Conservation (phyloP, 1,140 invertebrate genomes). For the Diorhabda carinulata region DNA sequence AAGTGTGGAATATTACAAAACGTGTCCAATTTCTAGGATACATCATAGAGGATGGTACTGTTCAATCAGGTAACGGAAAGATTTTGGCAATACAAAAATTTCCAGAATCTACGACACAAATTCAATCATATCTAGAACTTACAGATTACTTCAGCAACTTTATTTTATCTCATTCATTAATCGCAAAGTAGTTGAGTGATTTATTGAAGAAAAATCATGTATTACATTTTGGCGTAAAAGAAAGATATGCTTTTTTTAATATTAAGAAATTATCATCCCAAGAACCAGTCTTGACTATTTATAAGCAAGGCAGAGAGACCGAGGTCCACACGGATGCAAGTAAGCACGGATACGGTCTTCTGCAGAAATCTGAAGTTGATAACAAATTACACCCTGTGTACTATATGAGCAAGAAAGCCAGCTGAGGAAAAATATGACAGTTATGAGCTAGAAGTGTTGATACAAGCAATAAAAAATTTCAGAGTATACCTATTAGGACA, state of each 20-base stretch:
- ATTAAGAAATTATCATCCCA: conserved; percentile 21
- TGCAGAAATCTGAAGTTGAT: conserved; percentile 39
- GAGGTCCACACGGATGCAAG: conserved; percentile 34
- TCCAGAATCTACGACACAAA: too few species aligned
- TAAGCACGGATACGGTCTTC: conserved; percentile 38
- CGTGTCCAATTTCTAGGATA: too few species aligned
- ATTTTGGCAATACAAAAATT: too few species aligned
- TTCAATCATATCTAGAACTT: too few species aligned
- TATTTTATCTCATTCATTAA: too few species aligned
- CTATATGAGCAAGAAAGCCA: conserved; percentile 43
- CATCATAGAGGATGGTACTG: too few species aligned
- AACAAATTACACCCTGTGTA: conserved; percentile 49
- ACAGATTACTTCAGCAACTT: too few species aligned
- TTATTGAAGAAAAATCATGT: conserved; percentile 21
- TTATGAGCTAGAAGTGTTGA: conserved; percentile 50
- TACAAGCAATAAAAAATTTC: conserved; percentile 52
- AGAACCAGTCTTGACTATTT: conserved; percentile 44
- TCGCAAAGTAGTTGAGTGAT: too few species aligned
- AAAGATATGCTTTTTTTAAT: conserved; percentile 28
- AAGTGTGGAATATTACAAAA: too few species aligned
- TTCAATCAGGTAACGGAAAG: too few species aligned
- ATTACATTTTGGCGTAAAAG: conserved; percentile 23
- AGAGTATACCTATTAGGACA: conserved; percentile 50
- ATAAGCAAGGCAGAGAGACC: conserved; percentile 34
- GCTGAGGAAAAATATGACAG: conserved; percentile 44